These are phyloP conservation scores for Cephalopholis sonnerati DNA, from an alignment of 2,113 vertebrate species.

Conservation along the genomic window DNA sequence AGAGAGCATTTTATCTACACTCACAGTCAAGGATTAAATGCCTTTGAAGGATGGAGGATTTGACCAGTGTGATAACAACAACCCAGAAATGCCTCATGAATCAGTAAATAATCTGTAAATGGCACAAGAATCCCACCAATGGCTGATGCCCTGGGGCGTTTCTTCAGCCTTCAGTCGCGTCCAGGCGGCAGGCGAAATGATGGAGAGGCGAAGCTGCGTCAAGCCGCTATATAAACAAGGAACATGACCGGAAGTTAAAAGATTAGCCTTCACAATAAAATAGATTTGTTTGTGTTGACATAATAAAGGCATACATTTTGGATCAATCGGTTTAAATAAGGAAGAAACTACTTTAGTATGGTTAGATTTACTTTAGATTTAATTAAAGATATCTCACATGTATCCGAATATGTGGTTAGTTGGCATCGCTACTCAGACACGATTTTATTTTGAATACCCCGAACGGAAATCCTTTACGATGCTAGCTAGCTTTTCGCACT, in stretches of 20 bases:
- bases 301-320: accelerated
- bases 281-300: accelerated
- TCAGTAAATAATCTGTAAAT: slow-evolving; percentile 57
- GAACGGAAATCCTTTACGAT: accelerated
- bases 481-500: not conserved
- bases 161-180: slow-evolving; percentile 44
- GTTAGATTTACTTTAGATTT: accelerated
- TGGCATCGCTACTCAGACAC: accelerated
- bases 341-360: not conserved
- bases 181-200: slow-evolving; percentile 67
- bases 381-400: accelerated
- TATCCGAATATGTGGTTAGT: too few species aligned
- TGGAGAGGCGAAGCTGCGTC: slow-evolving; percentile 56
- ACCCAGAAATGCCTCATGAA: slow-evolving; percentile 56
- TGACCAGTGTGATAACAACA: slow-evolving; percentile 47
- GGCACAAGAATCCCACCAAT: slow-evolving; percentile 66
- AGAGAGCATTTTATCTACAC: not conserved
- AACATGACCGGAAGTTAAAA: accelerated
- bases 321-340: not conserved
- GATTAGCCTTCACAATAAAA: slow-evolving; percentile 54
- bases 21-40: slow-evolving; percentile 18
- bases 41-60: slow-evolving; percentile 35
- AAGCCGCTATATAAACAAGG: not conserved
- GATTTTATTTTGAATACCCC: slow-evolving; percentile 18
- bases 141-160: slow-evolving; percentile 60